These are phyloP conservation scores for Lipotes vexillifer DNA, from an alignment of 2,113 vertebrate genomes.

Conservation along the genomic window DNA sequence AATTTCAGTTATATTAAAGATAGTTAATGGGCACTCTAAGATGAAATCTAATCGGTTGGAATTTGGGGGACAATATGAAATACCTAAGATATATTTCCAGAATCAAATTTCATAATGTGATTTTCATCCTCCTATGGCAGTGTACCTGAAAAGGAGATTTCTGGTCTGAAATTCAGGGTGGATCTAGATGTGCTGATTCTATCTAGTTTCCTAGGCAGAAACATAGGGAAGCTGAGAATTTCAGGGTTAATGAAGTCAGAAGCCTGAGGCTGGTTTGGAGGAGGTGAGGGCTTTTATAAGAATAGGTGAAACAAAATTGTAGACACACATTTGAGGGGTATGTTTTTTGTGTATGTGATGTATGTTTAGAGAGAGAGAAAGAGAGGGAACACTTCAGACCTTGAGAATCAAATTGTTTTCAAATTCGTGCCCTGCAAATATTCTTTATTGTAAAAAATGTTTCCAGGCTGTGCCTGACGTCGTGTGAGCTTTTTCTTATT, in stretches of 20 bases:
- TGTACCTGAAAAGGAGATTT: background rate
- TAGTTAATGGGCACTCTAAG: background rate
- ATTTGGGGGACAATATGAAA: background rate
- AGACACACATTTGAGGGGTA: background rate
- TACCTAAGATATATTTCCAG: background rate
- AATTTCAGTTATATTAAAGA: background rate
- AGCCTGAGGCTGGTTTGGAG: background rate
- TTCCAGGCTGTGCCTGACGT: conserved; percentile 63
- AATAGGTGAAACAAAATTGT: background rate
- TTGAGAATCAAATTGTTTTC: conserved; percentile 75
- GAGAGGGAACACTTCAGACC: background rate
- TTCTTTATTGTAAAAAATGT: conserved; percentile 71
- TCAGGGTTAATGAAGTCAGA: conserved; percentile 24
- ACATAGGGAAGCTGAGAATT: background rate
- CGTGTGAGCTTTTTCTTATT: conserved; percentile 42
- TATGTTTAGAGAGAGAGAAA: background rate
- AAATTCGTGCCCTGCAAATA: conserved; percentile 64
- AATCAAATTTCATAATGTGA: background rate
- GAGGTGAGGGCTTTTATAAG: background rate
- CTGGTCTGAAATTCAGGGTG: background rate
- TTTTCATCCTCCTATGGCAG: fast-evolving
- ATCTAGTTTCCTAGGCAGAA: background rate
- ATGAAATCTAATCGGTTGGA: background rate
- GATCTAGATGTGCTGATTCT: background rate
- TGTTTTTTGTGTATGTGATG: background rate